phyloP scores from a whole-genome alignment of 2,888 invertebrate species.

The Eledone cirrhosa region DNA sequence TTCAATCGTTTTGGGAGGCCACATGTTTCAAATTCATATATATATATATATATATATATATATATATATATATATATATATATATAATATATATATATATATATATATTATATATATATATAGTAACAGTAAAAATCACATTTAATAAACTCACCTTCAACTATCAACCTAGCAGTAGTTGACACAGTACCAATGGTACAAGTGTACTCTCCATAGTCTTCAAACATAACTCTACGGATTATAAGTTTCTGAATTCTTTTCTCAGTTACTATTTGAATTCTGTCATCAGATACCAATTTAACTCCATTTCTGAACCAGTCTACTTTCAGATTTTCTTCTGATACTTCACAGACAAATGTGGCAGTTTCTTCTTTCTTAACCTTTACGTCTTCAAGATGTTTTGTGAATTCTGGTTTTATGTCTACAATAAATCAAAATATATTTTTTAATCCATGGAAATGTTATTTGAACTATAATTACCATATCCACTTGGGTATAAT shows the following conservation, averaged over 20 bases:
- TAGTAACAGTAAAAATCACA: too few species aligned
- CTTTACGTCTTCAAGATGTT: not conserved
- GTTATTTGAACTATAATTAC: too few species aligned
- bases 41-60: not conserved
- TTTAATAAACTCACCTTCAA: constrained; percentile 9
- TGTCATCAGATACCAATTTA: not conserved
- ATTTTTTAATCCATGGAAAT: too few species aligned
- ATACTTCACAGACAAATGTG: constrained; percentile 12
- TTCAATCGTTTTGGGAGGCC: too few species aligned
- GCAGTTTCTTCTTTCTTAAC: not conserved
- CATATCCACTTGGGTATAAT: too few species aligned
- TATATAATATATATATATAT: too few species aligned
- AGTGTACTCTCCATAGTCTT: not conserved
- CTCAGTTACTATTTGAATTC: not conserved
- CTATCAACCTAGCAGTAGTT: constrained; percentile 5
- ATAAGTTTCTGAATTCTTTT: constrained; percentile 17
- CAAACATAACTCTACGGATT: not conserved
- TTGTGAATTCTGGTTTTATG: not conserved
- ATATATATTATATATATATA: too few species aligned
- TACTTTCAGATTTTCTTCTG: not conserved
- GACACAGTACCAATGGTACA: not conserved
- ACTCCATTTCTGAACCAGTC: not conserved
- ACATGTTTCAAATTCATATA: not conserved
- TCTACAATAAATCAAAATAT: not conserved
- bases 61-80: too few species aligned